phyloP scores from a whole-genome alignment of 2,888 invertebrate genomes.

The Lottia gigantea region DNA sequence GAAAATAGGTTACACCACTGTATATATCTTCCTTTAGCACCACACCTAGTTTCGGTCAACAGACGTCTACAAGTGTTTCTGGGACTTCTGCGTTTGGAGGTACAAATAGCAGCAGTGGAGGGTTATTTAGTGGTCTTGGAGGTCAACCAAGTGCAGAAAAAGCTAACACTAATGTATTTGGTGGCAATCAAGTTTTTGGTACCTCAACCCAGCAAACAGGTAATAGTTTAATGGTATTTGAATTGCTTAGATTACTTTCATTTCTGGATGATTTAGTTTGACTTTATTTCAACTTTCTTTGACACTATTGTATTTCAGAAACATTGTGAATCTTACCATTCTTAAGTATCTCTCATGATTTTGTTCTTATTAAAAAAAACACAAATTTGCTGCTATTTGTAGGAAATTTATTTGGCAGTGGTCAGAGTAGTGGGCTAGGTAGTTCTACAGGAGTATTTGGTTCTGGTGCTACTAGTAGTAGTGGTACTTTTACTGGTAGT shows the following conservation, averaged over 20 bases:
- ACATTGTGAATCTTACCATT: too few relatives aligned
- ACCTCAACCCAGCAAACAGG: conserved; percentile 13
- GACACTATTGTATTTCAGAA: too few relatives aligned
- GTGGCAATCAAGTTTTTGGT: conserved; percentile 46
- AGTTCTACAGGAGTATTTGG: conserved; percentile 32
- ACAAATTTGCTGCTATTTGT: not conserved
- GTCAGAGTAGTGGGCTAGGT: conserved; percentile 35
- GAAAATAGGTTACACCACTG: too few relatives aligned
- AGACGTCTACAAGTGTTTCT: conserved; percentile 17
- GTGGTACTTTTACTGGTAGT: conserved; percentile 32
- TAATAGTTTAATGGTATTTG: too few relatives aligned
- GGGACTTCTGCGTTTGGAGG: conserved; percentile 22
- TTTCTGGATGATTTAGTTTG: too few relatives aligned
- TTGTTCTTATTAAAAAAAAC: too few relatives aligned
- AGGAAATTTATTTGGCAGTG: conserved; percentile 28
- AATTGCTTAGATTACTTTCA: too few relatives aligned
- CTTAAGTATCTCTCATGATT: too few relatives aligned
- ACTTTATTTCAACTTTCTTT: too few relatives aligned
- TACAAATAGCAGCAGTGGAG: conserved; percentile 31
- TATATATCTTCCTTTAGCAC: not conserved
- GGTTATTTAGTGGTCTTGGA: conserved; percentile 59
- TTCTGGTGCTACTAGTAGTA: conserved; percentile 29
- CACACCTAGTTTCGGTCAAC: conserved; percentile 25
- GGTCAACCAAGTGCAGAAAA: conserved; percentile 67
- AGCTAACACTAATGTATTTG: conserved; percentile 67